Evolutionary conservation across 2,888 invertebrate species (phyloP), one percentile per base, ranked within the genome.

Genomic region (Ariolimax columbianus): DNA sequence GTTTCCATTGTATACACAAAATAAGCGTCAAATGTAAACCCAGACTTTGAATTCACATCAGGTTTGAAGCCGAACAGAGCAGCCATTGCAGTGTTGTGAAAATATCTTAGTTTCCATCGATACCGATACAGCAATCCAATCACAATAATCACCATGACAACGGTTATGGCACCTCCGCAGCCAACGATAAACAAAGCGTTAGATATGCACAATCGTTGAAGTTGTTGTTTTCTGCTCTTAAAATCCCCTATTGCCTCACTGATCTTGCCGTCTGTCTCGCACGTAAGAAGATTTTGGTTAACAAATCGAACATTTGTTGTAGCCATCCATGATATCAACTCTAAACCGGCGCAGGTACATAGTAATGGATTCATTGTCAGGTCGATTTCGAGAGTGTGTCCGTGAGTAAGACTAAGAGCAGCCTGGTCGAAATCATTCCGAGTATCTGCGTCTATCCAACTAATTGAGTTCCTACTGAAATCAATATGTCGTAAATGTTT

Each of bases 21-120:
- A 59, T 77, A 86, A 6, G 86, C 86, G 55, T 86, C 86, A 72
- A 72, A 86, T n/a, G 59, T 55, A 73, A 40, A 86, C 19, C 72
- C 77, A 23, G 68, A 30, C 14, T 47, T 55, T 11, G 33, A 1
- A n/a, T 1, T 17, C 11, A 43, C 30, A 26, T 68, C 33, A 26
- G 63, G 84, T 43, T 68, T 33, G 38, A 68, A 75, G 19, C 79
- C 68, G 33, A 77, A 51, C 9, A 77, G 51, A 14, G 40, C 40
- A 0, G 86, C 70, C 33, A 78, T 38, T 0, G 78, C 68, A 26
- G 30, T 77, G 55, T 83, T 77, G 36, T 59, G 33, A n/a, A 68
- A 55, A 59, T 83, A 83, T 30, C 66, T 36, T 0, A 86, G 75
- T 30, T 82, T 79, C 55, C 83, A 72, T 1, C 83, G 51, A 23